phyloP scores from a whole-genome alignment of 1,140 invertebrate genomes.

The Metopolophium dirhodum region DNA sequence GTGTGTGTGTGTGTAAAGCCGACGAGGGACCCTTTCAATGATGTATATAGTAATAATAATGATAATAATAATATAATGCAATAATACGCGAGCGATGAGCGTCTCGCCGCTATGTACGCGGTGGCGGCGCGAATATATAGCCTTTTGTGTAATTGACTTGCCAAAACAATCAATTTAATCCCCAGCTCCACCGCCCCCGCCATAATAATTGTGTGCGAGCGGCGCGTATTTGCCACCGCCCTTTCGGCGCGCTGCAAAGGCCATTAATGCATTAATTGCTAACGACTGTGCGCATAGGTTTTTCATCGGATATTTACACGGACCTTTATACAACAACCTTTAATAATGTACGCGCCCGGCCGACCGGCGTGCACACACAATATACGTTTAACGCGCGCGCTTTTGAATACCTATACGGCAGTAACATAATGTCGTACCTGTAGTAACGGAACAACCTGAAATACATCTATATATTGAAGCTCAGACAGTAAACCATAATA shows the following conservation, averaged over 20 bases:
- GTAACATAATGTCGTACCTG: neutral
- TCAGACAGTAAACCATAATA: neutral
- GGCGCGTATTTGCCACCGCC: neutral
- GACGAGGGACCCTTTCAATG: neutral
- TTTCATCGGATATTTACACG: slow-evolving; percentile 49
- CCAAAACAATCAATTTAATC: slow-evolving; percentile 57
- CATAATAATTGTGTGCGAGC: neutral
- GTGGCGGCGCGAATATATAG: neutral
- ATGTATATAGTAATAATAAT: neutral
- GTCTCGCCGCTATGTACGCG: neutral
- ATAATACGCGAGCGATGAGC: slow-evolving; percentile 29
- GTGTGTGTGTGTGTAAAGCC: too few species aligned
- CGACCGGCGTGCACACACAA: neutral
- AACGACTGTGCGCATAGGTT: slow-evolving; percentile 49
- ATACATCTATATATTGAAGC: neutral
- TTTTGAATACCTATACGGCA: neutral
- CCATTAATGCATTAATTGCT: slow-evolving; percentile 51
- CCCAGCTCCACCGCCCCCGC: neutral
- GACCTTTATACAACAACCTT: slow-evolving; percentile 51
- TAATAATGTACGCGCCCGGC: neutral
- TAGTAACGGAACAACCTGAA: neutral
- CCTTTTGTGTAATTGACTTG: slow-evolving; percentile 55
- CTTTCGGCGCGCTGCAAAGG: slow-evolving; percentile 46
- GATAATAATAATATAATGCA: neutral
- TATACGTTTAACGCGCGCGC: neutral